These are phyloP conservation scores for Agrypnia vestita DNA, from an alignment of 1,140 invertebrate species.

Conservation along the genomic window DNA sequence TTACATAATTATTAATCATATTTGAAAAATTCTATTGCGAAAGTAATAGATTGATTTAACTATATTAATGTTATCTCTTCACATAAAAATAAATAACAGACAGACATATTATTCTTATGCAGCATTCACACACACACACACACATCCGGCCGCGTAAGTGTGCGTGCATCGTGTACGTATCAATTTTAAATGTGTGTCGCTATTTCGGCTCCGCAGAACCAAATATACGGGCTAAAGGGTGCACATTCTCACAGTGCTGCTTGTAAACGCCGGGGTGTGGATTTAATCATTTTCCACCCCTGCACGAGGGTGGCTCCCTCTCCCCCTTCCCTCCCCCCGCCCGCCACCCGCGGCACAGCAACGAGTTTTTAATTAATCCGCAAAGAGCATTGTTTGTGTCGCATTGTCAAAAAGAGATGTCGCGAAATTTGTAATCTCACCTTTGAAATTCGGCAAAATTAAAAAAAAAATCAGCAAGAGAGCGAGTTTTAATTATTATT, in stretches of 20 bases:
- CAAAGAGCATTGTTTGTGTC: conserved; percentile 57
- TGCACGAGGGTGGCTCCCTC: background rate
- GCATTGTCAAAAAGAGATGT: conserved; percentile 57
- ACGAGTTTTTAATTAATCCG: conserved; percentile 60
- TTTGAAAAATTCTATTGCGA: no score
- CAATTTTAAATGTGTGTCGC: no score
- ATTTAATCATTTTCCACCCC: conserved; percentile 54
- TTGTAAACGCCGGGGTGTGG: conserved; percentile 46
- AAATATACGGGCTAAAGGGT: background rate
- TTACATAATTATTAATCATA: no score
- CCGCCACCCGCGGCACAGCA: conserved; percentile 48
- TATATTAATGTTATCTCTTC: no score
- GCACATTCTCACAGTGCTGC: conserved; percentile 18
- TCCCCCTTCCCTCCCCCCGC: conserved; percentile 9
- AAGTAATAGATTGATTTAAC: no score
- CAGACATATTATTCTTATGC: no score
- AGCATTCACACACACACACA: no score
- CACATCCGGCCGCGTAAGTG: no score
- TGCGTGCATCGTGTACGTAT: no score
- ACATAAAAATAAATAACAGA: no score
- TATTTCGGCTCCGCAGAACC: background rate
- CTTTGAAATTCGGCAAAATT: conserved; percentile 54
- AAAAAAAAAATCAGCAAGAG: conserved; percentile 33
- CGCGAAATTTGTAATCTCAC: conserved; percentile 54
- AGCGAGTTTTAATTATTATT: conserved; percentile 25